Percentiles rank a stretch among this genome's conserved stretches.
phyloP scores from a whole-genome alignment of 2,888 invertebrate species.

The Lasius platythorax region DNA sequence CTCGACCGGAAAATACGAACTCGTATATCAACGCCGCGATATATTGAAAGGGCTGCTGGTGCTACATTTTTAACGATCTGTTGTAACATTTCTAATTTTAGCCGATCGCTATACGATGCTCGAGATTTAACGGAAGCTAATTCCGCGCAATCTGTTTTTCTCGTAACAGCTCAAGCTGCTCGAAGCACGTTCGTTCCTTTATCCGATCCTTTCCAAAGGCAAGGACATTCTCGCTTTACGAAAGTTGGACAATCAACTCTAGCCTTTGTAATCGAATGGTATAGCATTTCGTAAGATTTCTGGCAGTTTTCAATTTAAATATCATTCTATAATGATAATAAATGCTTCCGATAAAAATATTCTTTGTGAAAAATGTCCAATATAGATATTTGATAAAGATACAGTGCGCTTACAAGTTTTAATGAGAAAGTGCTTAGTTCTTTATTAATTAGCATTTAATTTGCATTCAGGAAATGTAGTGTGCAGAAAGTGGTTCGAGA shows the following conservation, averaged over 20 bases:
- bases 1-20: constrained; percentile 71
- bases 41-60: constrained; percentile 39
- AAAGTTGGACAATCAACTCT: constrained; percentile 11
- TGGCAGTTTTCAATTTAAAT: neutral
- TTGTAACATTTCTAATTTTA: constrained; percentile 40
- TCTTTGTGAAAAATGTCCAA: neutral
- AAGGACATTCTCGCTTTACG: neutral
- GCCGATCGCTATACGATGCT: constrained; percentile 2
- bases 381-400: neutral
- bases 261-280: neutral
- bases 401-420: neutral
- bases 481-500: constrained; percentile 23
- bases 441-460: constrained; percentile 34
- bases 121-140: constrained; percentile 22
- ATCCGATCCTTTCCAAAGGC: neutral
- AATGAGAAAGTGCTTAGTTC: constrained; percentile 26
- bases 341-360: neutral
- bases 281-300: neutral
- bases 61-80: neutral
- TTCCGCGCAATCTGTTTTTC: neutral
- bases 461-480: constrained; percentile 35
- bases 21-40: constrained; percentile 62
- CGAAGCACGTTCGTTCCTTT: constrained; percentile 1
- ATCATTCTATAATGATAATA: neutral
- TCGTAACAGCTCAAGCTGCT: neutral